Evolutionary conservation across 2,113 vertebrate genomes (phyloP).

Genomic region (Haplochromis burtoni): DNA sequence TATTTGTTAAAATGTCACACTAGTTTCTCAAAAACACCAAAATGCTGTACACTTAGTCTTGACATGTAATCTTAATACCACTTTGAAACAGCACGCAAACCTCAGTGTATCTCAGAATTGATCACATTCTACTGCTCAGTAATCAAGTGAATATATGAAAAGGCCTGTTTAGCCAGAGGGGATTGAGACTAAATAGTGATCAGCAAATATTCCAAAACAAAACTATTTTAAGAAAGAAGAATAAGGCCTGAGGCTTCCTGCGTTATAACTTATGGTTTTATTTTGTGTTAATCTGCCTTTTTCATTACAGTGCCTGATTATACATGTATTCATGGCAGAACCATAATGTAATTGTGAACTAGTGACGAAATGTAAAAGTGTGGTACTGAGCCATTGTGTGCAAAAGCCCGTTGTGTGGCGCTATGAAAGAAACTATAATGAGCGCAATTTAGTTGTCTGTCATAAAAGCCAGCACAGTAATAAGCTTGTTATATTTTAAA

Average conservation of each 20-base stretch:
- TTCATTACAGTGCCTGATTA: background rate
- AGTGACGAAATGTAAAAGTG: background rate
- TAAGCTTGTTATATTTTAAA: background rate
- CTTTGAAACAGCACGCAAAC: background rate
- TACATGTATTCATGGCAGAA: background rate
- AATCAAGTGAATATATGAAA: background rate
- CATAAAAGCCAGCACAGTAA: background rate
- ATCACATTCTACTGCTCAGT: background rate
- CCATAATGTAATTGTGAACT: background rate
- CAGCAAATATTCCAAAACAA: background rate
- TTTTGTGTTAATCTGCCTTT: background rate
- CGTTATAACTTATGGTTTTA: background rate
- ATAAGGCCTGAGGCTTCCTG: background rate
- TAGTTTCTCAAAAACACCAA: background rate
- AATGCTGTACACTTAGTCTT: background rate
- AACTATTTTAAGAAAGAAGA: background rate
- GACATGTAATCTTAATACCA: background rate
- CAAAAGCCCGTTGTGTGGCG: background rate
- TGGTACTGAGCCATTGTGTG: background rate
- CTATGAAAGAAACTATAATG: background rate
- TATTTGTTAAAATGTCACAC: background rate
- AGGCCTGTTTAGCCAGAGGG: background rate
- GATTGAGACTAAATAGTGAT: background rate
- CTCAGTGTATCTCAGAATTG: background rate
- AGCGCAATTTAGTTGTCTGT: background rate